A percentile compares a stretch with the other conserved stretches of the same genome.
phyloP scores from a whole-genome alignment of 2,888 invertebrate genomes.

The Parochlus steinenii region DNA sequence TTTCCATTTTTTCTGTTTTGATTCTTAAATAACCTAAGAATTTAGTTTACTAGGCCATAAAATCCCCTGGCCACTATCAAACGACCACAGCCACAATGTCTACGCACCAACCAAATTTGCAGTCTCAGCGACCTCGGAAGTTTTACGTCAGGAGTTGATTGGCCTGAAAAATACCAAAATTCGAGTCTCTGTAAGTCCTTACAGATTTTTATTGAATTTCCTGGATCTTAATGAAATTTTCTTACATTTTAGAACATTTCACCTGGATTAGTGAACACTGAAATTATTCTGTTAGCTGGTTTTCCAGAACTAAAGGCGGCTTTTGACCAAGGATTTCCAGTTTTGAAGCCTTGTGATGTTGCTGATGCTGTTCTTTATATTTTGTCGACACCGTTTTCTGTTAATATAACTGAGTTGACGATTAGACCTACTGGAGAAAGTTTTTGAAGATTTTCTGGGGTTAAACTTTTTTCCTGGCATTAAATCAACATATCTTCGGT shows the following conservation, averaged over 20 bases:
- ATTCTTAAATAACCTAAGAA: no score
- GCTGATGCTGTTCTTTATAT: slow-evolving; percentile 21
- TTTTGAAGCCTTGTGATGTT: slow-evolving; percentile 20
- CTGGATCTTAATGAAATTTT: neutral
- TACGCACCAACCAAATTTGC: slow-evolving; percentile 11
- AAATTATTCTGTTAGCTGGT: slow-evolving; percentile 18
- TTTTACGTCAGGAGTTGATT: slow-evolving; percentile 9
- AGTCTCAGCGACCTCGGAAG: slow-evolving; percentile 6
- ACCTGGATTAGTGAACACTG: slow-evolving; percentile 27
- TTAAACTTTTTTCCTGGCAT: neutral
- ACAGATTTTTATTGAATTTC: neutral
- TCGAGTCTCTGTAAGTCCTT: slow-evolving; percentile 5
- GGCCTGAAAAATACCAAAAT: slow-evolving; percentile 1
- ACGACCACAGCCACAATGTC: slow-evolving; percentile 8
- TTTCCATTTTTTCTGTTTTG: slow-evolving; percentile 14
- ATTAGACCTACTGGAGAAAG: slow-evolving; percentile 11
- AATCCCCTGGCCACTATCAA: no score
- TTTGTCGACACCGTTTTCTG: slow-evolving; percentile 13
- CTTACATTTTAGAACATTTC: slow-evolving; percentile 20
- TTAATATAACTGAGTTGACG: slow-evolving; percentile 7
- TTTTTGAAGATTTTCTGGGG: neutral
- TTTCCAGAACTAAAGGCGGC: neutral
- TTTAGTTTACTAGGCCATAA: no score
- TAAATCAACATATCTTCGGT: no score
- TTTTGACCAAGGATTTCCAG: slow-evolving; percentile 12